Conservation (phyloP, 1,140 invertebrate species). For the Drosophila ironensis region DNA sequence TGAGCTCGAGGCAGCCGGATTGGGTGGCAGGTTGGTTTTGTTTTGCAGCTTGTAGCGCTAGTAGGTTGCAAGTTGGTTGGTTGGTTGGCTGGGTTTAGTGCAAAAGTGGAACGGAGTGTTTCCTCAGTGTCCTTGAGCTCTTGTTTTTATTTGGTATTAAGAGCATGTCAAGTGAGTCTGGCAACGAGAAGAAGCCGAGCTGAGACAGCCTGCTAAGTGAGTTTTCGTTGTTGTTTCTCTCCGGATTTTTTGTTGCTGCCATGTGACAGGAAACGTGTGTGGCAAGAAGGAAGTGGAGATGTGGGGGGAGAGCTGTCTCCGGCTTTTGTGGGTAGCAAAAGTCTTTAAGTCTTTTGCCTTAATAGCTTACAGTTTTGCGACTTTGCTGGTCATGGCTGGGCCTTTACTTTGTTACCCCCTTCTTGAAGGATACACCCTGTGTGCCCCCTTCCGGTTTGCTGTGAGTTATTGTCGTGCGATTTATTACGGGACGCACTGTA, state of each 20-base stretch:
- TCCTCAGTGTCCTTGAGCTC: constrained; percentile 62
- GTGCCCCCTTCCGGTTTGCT: constrained; percentile 3
- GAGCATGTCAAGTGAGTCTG: constrained; percentile 66
- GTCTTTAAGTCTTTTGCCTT: constrained; percentile 74
- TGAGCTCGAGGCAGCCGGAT: constrained; percentile 19
- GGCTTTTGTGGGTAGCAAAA: constrained; percentile 32
- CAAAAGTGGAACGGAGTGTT: constrained; percentile 21
- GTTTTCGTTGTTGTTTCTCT: constrained; percentile 53
- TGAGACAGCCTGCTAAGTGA: constrained; percentile 44
- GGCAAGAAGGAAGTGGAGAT: not conserved
- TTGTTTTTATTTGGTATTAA: constrained; percentile 77
- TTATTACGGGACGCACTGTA: constrained; percentile 57
- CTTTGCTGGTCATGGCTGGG: constrained; percentile 31
- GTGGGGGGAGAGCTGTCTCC: constrained; percentile 14
- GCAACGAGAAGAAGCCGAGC: constrained; percentile 1
- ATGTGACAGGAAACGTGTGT: constrained; percentile 49
- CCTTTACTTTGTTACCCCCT: constrained; percentile 2
- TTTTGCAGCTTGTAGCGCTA: too few relatives aligned
- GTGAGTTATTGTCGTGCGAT: constrained; percentile 75
- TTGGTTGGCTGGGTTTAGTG: not conserved
- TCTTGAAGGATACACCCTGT: not conserved
- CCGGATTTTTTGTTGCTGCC: constrained; percentile 30
- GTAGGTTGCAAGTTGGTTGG: not conserved
- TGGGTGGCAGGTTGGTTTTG: not conserved
- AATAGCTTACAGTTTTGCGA: constrained; percentile 60